Conservation (phyloP, 2,888 invertebrate species). For the Cantharis rufa region DNA sequence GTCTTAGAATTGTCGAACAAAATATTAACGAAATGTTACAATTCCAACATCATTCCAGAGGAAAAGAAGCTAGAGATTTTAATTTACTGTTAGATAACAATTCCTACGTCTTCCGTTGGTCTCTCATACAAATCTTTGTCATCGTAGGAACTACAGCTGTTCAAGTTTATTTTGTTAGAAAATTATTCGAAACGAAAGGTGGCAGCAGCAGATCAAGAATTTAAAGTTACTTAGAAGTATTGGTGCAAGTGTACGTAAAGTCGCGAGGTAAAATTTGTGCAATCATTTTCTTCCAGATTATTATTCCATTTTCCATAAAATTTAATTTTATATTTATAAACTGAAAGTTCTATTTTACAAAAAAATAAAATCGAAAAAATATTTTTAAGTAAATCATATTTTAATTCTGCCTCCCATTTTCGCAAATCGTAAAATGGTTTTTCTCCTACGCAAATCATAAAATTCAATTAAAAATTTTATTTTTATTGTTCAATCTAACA, state of each 20-base stretch:
- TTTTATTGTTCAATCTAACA: conserved; percentile 1
- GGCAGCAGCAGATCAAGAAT: conserved; percentile 65
- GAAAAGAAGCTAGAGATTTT: conserved; percentile 80
- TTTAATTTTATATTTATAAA: background rate
- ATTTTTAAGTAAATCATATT: background rate
- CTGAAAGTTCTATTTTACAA: background rate
- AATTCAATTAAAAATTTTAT: background rate
- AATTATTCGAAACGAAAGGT: conserved; percentile 81
- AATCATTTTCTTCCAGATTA: background rate
- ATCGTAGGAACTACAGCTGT: conserved; percentile 77
- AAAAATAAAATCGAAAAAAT: background rate
- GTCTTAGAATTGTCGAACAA: conserved; percentile 77
- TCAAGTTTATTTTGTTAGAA: conserved; percentile 87
- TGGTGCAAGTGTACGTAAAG: background rate
- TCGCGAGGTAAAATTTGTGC: background rate
- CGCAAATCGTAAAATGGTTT: background rate
- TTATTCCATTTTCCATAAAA: background rate
- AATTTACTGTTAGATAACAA: conserved; percentile 82
- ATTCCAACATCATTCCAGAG: conserved; percentile 79
- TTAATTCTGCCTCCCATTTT: background rate
- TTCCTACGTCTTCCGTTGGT: conserved; percentile 86
- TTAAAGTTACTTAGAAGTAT: conserved; percentile 43
- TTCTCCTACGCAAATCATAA: background rate
- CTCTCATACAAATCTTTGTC: conserved; percentile 81
- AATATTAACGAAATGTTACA: conserved; percentile 86